Conservation (phyloP, 2,888 invertebrate genomes). For the Acleris literana region DNA sequence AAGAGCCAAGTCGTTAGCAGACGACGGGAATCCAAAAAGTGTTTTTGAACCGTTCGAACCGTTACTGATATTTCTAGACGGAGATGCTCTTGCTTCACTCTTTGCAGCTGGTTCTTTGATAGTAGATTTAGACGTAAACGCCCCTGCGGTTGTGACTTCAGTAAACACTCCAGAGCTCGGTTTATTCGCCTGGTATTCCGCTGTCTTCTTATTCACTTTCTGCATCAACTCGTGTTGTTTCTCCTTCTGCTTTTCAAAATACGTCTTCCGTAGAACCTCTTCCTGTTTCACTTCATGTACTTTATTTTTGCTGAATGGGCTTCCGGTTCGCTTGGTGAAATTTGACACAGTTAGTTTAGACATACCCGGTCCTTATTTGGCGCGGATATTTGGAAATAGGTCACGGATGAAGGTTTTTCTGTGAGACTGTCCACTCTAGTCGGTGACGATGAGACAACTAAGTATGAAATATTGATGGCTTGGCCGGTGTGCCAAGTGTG, state of each 20-base stretch:
- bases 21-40: slow-evolving; percentile 74
- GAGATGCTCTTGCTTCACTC: slow-evolving; percentile 49
- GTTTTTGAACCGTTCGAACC: slow-evolving; percentile 62
- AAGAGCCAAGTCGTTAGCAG: slow-evolving; percentile 75
- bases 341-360: slow-evolving; percentile 71
- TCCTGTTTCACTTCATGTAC: slow-evolving; percentile 53
- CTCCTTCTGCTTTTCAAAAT: slow-evolving; percentile 69
- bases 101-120: slow-evolving; percentile 56
- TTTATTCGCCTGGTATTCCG: slow-evolving; percentile 71
- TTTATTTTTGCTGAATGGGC: slow-evolving; percentile 54
- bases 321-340: slow-evolving; percentile 62
- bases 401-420: slow-evolving; percentile 58
- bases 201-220: slow-evolving; percentile 71
- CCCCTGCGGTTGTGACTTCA: slow-evolving; percentile 75
- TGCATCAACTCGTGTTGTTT: slow-evolving; percentile 70
- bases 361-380: slow-evolving; percentile 53
- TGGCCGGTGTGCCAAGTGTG: slow-evolving; percentile 69
- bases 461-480: slow-evolving; percentile 62
- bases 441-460: slow-evolving; percentile 69
- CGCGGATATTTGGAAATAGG: slow-evolving; percentile 48
- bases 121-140: slow-evolving; percentile 65
- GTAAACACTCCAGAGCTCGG: slow-evolving; percentile 75
- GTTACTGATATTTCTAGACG: slow-evolving; percentile 48
- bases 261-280: slow-evolving; percentile 64
- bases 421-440: slow-evolving; percentile 58